Evolutionary conservation across 1,140 invertebrate genomes (phyloP), one percentile per base, ranked within the genome.

Genomic region (Drosophila watanabei): DNA sequence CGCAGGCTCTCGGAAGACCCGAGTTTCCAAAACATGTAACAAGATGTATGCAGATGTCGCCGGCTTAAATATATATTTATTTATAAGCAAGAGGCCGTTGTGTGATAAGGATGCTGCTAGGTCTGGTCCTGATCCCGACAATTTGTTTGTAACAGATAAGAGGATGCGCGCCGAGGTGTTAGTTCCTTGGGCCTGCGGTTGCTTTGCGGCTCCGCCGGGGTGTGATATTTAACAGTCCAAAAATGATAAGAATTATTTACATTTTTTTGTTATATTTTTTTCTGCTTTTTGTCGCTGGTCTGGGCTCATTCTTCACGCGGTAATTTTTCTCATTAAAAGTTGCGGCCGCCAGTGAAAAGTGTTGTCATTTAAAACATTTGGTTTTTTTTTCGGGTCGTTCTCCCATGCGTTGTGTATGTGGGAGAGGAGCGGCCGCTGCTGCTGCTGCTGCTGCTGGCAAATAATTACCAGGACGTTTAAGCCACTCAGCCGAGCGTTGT

Each of bases 391-490:
- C 32, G 20, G 59, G 20, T 28, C 35, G 37, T 56, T 52, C 33
- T 32, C 8, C 43, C 20, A 39, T 85, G 78, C 79, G 78, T 75
- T 82, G 78, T 75, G 71, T 59, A 41, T 56, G 35, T 35, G 13
- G 11, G 24, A 33, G 14, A 24, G 28, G 39, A 18, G 33, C 37
- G 18, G 8, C 4, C 39, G 65, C 51, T 70, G 68, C 51, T 70
- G 68, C 51, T 37, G 8, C 4, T 30, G 65, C 51, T 70, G 68
- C 51, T 70, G 68, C 51, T 37, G 70, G 71, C 71, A 89, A 88
- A 88, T 89, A 88, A 89, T 88, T 89, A 85, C 85, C 84, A 85
- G 85, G 81, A 85, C 81, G 85, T 87, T 85, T 85, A 85, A 89
- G 76, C 85, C 85, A 89, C 86, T 89, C 85, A 88, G 68, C 80